Base-by-base conservation (phyloP, 2,888 invertebrate genomes). In the Noctua pronuba region DNA sequence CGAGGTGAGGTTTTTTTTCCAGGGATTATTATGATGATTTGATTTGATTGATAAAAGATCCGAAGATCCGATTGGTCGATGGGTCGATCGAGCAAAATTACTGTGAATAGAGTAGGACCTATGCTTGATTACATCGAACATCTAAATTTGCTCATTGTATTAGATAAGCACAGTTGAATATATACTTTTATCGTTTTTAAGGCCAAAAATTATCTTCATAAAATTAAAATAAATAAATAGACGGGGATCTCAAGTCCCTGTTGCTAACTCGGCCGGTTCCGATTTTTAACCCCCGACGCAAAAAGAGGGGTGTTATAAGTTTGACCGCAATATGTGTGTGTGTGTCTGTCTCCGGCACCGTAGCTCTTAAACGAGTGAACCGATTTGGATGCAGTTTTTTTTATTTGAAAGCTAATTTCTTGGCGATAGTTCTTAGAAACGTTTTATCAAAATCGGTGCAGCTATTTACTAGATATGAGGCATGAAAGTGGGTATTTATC, bases 1-100 rank as follows among this genome's bases (percentile, higher is more conserved):
- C 21, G 92, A 94, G 92, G 95, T 95, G 82, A 28, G 24, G 21
- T 35, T 31, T 21, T 10, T 24, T 28, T 35, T 62, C 8, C 62
- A 62, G 21, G 35, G 21, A 60, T 31, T 18, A 21, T 18, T 31
- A 18, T 1, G 41, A 41, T 41, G 41, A 60, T 60, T 60, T 31
- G 10, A 8, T 31, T 60, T 21, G 31, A 11, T 21, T 31, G 10
- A 31, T 5, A 8, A 60, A 35, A 35, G 18, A 18, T 31, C 28
- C n/a, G 55, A n/a, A n/a, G n/a, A n/a, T n/a, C n/a, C n/a, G n/a
- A n/a, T n/a, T n/a, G n/a, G n/a, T n/a, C n/a, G 49, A 28, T 60
- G 8, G 16, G 16, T 31, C 8, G 18, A 18, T 18, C 8, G 3
- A 18, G 31, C 21, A 31, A 62, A 60, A 35, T 35, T 4, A 60